Evolutionary conservation across 2,113 vertebrate genomes (phyloP), one percentile per base, ranked within the genome.

Genomic region (Lasiurus borealis): DNA sequence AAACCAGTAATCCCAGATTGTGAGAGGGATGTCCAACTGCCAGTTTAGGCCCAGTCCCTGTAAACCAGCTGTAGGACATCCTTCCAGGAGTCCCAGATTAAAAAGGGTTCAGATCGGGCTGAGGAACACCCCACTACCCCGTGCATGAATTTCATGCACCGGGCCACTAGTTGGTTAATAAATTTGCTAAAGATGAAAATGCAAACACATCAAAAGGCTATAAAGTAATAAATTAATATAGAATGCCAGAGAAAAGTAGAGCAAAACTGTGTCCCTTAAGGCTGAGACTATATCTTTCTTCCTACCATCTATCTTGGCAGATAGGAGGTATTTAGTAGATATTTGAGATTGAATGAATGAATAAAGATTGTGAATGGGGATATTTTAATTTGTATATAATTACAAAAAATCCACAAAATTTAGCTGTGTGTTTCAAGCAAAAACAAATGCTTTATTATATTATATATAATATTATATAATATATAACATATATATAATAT

Each of bases 111-210:
- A 54, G 52, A 6, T 6, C 18, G 4, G 52, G 18, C 52, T 54
- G 18, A 54, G 52, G 52, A 54, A 46, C 46, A 46, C 46, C 46
- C 46, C 46, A 5, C 46, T 8, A 5, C 46, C 52, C 18, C 18
- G 2, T 19, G 52, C 52, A 54, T 5, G 5, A 19, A 21, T 54
- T 54, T 54, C 2, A 2, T 19, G 16, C 52, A 54, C 18, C 2
- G 18, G 52, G 18, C 52, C 52, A 54, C 52, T 54, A 54, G 18
- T 54, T 27, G 29, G 29, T 18, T 57, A 44, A 95, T 75, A 31
- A n/a, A 66, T 92, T 82, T 87, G 11, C 83, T 97, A 34, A 88
- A 88, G 46, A 48, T 34, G 12, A 9, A 89, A 71, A 82, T 44
- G 23, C 31, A 93, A 93, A 93, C 25, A 64, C 18, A 69, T 68